Base-by-base conservation (phyloP, 2,888 invertebrate species). In the Mimachlamys varia region DNA sequence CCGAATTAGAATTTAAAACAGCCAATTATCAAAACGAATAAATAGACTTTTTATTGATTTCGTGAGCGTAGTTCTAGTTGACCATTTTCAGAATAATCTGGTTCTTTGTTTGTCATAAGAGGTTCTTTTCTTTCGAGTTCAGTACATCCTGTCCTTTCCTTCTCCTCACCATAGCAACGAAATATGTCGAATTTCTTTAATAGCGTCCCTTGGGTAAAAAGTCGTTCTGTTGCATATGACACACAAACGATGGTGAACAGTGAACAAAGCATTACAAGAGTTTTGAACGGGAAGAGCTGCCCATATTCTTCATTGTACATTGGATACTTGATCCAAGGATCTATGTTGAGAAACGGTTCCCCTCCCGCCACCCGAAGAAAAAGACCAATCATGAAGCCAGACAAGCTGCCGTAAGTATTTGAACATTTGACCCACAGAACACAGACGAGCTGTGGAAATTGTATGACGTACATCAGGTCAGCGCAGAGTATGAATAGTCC, bases 351-450 rank as follows among this genome's bases (percentile, higher is more conserved):
- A 94, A 99, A 97, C 90, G 98, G 98, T 97, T 99, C 99, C 0
- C 99, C 98, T 0, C 99, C 99, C 0, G 98, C 97, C 89, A 99
- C 97, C 3, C 99, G 97, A 91, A 96, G 93, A 53, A 98, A 98
- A 93, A 98, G 96, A 0, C 98, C 99, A 93, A 98, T 97, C 93
- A 98, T 97, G 97, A 90, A 96, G 22, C 92, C 96, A 89, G 90
- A 95, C 10, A 95, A 22, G 17, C 93, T 92, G 87, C 95, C 95
- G 90, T 94, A 95, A 13, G 93, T 91, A 90, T 95, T 95, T 76
- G 92, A 90, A 4, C 87, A 33, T 15, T 89, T 88, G 88, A 94
- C 88, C 93, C 93, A 95, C 87, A 95, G 91, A 44, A 94, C 93
- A 88, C 93, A 93, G 49, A 94, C 92, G 15, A 95, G 92, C 89